Evolutionary conservation across 2,797 vertebrate species (phyloP).

Genomic region (Prionace glauca): DNA sequence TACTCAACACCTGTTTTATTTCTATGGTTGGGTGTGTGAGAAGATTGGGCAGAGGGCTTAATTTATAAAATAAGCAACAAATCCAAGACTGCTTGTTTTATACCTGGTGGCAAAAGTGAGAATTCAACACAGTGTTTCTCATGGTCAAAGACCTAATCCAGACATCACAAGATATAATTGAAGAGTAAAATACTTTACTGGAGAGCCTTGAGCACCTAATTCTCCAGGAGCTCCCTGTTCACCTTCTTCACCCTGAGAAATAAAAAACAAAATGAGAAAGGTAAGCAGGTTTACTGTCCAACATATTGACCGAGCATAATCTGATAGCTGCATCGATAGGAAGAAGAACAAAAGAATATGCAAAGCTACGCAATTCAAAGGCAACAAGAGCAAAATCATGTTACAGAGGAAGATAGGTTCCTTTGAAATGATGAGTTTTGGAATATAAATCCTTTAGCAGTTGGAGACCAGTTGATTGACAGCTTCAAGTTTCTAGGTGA

Average conservation of each 20-base stretch:
- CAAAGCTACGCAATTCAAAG: not conserved
- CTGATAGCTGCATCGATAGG: not conserved
- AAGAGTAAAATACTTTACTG: slow-evolving; percentile 69
- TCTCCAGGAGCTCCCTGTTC: slow-evolving; percentile 81
- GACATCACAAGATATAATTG: slow-evolving; percentile 16
- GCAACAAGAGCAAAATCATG: not conserved
- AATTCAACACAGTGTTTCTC: not conserved
- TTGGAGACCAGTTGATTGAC: not conserved
- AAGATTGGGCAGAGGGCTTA: too few relatives aligned
- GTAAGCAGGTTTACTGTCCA: not conserved
- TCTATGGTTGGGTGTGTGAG: not conserved
- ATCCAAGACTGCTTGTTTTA: not conserved
- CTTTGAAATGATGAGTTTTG: not conserved
- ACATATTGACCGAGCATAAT: not conserved
- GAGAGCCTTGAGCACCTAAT: slow-evolving; percentile 79
- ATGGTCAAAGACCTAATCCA: not conserved
- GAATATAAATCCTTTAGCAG: not conserved
- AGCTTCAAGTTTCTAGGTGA: too few relatives aligned
- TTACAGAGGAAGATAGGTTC: not conserved
- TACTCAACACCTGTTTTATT: not conserved
- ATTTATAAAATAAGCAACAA: not conserved
- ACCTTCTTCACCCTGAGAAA: slow-evolving; percentile 83
- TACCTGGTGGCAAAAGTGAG: not conserved
- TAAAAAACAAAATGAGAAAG: slow-evolving; percentile 30
- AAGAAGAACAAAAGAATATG: not conserved